A percentile compares a stretch with the other conserved stretches of the same genome.
Evolutionary conservation across 2,888 invertebrate genomes (phyloP).

Genomic region (Habrosyne pyritoides): DNA sequence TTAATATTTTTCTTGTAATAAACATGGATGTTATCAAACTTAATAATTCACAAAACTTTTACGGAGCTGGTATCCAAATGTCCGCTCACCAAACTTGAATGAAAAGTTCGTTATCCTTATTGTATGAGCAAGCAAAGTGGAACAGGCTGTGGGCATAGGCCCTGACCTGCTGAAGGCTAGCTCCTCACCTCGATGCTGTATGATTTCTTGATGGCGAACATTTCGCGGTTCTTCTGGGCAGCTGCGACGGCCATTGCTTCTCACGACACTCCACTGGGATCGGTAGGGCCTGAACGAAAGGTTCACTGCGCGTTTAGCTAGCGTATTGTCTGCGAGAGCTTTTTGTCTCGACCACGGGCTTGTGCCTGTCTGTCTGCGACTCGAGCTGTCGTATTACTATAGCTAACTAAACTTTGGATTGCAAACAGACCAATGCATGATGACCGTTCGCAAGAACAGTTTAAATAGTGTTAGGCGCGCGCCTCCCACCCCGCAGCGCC

Average conservation of each 20-base stretch:
- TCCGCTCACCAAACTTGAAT: constrained; percentile 30
- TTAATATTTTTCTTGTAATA: neutral
- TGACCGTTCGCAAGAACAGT: constrained; percentile 85
- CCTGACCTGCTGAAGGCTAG: constrained; percentile 30
- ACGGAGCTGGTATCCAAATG: constrained; percentile 23
- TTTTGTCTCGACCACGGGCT: constrained; percentile 85
- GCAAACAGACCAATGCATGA: constrained; percentile 88
- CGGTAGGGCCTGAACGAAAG: constrained; percentile 74
- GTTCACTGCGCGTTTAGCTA: constrained; percentile 82
- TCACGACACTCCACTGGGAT: constrained; percentile 77
- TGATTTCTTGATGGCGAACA: constrained; percentile 98
- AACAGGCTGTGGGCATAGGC: constrained; percentile 19
- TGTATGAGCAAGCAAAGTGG: constrained; percentile 36
- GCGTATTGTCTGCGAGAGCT: constrained; percentile 81
- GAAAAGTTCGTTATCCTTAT: constrained; percentile 27
- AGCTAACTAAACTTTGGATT: constrained; percentile 85
- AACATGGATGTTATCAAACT: neutral
- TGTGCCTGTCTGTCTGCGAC: constrained; percentile 83
- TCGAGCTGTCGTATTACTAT: constrained; percentile 81
- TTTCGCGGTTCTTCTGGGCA: constrained; percentile 96
- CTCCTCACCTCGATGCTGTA: constrained; percentile 97
- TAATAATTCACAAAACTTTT: constrained; percentile 9
- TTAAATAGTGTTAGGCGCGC: constrained; percentile 85
- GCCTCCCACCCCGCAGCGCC: constrained; percentile 82
- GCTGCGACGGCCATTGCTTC: constrained; percentile 93